A percentile compares a stretch with the other conserved stretches of the same genome.
Conservation (phyloP, 2,113 vertebrate species). For the Martes martes region DNA sequence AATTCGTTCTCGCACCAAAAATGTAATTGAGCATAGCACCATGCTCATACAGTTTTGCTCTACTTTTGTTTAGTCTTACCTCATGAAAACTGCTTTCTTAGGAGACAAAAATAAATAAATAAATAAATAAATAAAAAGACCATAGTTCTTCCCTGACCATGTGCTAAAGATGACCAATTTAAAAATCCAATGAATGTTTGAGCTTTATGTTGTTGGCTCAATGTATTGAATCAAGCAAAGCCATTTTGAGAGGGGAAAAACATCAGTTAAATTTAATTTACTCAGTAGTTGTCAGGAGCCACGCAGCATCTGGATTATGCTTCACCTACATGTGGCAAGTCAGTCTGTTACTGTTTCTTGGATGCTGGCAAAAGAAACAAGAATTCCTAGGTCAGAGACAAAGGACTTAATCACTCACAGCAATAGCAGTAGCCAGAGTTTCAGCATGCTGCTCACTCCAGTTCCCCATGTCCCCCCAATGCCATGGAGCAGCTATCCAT, state of each 20-base stretch:
- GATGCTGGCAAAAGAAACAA: background rate
- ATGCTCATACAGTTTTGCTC: background rate
- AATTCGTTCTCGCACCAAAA: background rate
- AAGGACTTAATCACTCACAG: background rate
- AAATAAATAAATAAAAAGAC: no score
- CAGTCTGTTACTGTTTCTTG: background rate
- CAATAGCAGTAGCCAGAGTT: background rate
- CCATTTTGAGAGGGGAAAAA: background rate
- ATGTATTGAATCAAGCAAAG: conserved; percentile 17
- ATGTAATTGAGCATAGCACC: background rate
- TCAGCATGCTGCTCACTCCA: background rate
- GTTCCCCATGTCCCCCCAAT: background rate
- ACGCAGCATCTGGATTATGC: background rate
- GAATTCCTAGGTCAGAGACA: background rate
- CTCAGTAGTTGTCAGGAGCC: background rate
- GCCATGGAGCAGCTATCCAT: background rate
- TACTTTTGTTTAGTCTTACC: background rate
- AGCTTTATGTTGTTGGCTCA: background rate
- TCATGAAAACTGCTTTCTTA: conserved; percentile 7
- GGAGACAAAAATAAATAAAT: background rate
- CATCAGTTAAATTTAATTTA: background rate
- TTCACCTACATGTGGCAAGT: background rate
- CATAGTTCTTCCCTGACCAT: background rate
- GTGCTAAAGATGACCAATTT: background rate
- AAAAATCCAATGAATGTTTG: background rate